phyloP scores from a whole-genome alignment of 2,888 invertebrate species.

The Tipula confusa region DNA sequence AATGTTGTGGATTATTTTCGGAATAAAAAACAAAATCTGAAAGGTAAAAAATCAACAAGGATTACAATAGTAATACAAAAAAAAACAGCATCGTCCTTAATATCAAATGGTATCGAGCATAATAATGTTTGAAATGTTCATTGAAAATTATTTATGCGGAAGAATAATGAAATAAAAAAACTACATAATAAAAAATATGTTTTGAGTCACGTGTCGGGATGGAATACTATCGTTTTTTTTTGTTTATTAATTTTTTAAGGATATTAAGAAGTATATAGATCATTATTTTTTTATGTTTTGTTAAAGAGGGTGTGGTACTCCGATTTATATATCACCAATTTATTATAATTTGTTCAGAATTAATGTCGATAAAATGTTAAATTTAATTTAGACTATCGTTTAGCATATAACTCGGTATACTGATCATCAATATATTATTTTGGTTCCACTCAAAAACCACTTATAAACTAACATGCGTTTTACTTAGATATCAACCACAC shows the following conservation, averaged over 20 bases:
- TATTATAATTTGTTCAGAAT: background rate
- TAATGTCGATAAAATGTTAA: background rate
- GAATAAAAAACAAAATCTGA: background rate
- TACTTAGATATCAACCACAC: too few species aligned
- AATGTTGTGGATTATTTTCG: background rate
- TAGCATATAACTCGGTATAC: too few species aligned
- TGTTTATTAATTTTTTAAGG: background rate
- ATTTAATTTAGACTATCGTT: too few species aligned
- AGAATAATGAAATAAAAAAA: slow-evolving; percentile 21
- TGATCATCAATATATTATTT: too few species aligned
- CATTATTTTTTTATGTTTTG: background rate
- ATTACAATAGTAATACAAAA: background rate
- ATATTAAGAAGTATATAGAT: slow-evolving; percentile 5
- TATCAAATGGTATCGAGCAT: slow-evolving; percentile 21
- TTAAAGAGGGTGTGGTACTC: background rate
- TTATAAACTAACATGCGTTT: too few species aligned
- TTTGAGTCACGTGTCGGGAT: slow-evolving; percentile 27
- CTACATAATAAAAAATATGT: too few species aligned
- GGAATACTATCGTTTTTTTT: background rate
- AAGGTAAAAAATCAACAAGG: slow-evolving; percentile 30
- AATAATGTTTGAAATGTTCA: slow-evolving; percentile 30
- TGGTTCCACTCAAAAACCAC: too few species aligned
- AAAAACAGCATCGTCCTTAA: slow-evolving; percentile 26
- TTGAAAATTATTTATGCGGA: slow-evolving; percentile 27
- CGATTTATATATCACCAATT: background rate